Conservation (phyloP, 2,113 vertebrate species). For the Pterocles orientalis region DNA sequence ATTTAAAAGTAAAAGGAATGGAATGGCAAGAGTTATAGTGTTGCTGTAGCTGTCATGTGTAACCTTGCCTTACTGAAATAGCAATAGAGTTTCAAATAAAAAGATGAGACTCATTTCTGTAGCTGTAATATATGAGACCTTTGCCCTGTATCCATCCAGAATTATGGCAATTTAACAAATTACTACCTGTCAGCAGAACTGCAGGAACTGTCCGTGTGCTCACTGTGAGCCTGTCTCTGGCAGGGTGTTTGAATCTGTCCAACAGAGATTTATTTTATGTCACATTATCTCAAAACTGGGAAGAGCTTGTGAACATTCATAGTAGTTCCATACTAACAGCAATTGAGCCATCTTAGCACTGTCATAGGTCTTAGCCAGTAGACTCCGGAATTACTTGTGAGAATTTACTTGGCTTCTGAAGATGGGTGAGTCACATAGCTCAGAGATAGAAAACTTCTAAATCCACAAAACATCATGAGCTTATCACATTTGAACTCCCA, state of each 20-base stretch:
- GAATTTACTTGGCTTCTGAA: not conserved
- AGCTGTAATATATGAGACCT: not conserved
- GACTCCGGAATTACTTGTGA: not conserved
- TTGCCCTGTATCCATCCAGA: not conserved
- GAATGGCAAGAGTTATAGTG: not conserved
- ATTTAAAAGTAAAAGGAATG: not conserved
- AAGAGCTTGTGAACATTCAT: not conserved
- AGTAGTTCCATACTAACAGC: not conserved
- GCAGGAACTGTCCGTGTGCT: not conserved
- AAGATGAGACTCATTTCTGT: slow-evolving; percentile 14
- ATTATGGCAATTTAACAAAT: slow-evolving; percentile 31
- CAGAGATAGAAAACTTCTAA: not conserved
- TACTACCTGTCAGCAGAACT: not conserved
- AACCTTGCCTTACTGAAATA: slow-evolving; percentile 2
- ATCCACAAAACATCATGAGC: not conserved
- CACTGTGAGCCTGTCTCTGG: not conserved
- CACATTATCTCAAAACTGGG: not conserved
- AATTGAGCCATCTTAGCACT: not conserved
- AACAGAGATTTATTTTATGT: not conserved
- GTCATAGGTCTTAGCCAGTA: not conserved
- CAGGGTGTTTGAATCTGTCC: not conserved
- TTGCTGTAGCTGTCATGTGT: not conserved
- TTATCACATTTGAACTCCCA: not conserved
- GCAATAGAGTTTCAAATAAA: not conserved
- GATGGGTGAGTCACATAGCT: not conserved